These are phyloP conservation scores for Stictocephala bisonia DNA, from an alignment of 2,888 invertebrate species.

Conservation along the genomic window DNA sequence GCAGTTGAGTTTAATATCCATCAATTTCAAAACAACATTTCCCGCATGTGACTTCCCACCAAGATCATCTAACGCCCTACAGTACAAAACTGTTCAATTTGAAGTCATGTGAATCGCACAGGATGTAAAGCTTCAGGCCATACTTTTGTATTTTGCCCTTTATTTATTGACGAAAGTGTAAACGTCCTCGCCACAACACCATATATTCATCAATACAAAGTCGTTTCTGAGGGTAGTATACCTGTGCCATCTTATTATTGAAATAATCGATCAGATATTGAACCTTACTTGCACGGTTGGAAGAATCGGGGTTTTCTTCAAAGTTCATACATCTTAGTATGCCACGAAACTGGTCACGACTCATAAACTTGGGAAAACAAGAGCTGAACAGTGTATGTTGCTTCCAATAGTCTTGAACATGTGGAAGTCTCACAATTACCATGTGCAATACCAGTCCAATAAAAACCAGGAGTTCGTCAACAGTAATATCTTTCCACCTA, in stretches of 20 bases:
- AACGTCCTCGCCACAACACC: slow-evolving; percentile 3
- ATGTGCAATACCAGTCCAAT: neutral
- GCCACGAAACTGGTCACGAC: neutral
- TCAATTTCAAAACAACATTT: neutral
- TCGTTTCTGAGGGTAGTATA: neutral
- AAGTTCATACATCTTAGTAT: slow-evolving; percentile 21
- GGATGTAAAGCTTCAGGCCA: neutral
- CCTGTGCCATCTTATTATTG: neutral
- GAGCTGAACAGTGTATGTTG: neutral
- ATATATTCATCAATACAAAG: slow-evolving; percentile 6
- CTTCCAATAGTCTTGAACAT: slow-evolving; percentile 3
- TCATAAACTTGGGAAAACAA: slow-evolving; percentile 19
- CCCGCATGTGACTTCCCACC: no score
- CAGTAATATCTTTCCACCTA: slow-evolving; percentile 24
- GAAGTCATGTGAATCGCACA: slow-evolving; percentile 16
- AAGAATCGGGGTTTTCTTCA: neutral
- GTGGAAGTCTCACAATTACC: neutral
- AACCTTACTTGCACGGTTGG: slow-evolving; percentile 12
- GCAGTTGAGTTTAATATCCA: neutral
- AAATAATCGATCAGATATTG: slow-evolving; percentile 3
- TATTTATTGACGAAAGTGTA: neutral
- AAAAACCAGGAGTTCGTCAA: neutral
- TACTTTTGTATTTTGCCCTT: neutral
- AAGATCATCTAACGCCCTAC: no score
- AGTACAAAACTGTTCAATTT: no score